A percentile compares a stretch with the other conserved stretches of the same genome.
These are phyloP conservation scores for Drosophila teissieri DNA, from an alignment of 1,140 invertebrate species.

Conservation along the genomic window DNA sequence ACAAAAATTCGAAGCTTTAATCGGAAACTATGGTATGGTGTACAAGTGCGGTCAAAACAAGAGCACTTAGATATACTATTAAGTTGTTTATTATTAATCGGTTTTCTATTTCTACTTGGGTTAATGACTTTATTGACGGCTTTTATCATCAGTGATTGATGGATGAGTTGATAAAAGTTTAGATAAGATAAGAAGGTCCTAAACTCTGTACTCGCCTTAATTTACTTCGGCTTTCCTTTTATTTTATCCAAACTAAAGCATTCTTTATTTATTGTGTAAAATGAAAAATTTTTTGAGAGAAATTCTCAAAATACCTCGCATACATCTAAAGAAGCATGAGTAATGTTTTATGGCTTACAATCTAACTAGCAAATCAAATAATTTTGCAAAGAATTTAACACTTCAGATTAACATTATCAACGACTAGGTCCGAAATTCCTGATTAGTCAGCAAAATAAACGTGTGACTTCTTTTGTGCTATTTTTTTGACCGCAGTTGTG, in stretches of 20 bases:
- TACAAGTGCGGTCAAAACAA: constrained; percentile 20
- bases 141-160: background rate
- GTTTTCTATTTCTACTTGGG: background rate
- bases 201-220: too few relatives aligned
- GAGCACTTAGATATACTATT: background rate
- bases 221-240: too few relatives aligned
- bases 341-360: too few relatives aligned
- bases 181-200: background rate
- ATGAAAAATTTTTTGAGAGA: too few relatives aligned
- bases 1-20: constrained; percentile 17
- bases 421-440: background rate
- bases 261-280: too few relatives aligned
- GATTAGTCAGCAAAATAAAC: background rate
- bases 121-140: background rate
- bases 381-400: background rate
- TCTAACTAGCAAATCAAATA: background rate
- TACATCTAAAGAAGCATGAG: too few relatives aligned
- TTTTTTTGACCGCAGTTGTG: constrained; percentile 24
- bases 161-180: background rate
- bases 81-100: background rate
- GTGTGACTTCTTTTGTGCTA: constrained; percentile 1
- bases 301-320: too few relatives aligned
- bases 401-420: background rate
- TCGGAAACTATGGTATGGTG: background rate
- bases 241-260: too few relatives aligned